Conservation (phyloP, 37 sponge, comb jelly and placozoan genomes). For the Diacarnus erythraeanus region DNA sequence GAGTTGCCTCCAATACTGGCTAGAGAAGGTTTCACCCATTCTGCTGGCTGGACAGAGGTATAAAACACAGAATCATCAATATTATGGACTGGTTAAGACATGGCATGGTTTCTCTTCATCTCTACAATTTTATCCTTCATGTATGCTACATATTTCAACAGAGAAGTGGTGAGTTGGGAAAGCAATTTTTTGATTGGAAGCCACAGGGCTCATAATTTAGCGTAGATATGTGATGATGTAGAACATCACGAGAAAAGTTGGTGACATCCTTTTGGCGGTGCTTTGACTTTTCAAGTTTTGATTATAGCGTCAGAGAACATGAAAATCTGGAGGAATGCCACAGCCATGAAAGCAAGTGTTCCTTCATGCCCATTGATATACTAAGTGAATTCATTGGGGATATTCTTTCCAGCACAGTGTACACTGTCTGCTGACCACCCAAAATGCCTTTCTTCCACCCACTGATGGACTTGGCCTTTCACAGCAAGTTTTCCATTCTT, state of each 20-base stretch:
- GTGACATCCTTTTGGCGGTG: not conserved
- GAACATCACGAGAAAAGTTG: not conserved
- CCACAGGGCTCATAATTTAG: not conserved
- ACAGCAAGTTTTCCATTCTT: not conserved
- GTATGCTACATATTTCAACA: not conserved
- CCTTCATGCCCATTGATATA: not conserved
- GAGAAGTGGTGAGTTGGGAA: not conserved
- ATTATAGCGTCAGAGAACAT: not conserved
- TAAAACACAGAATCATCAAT: not conserved
- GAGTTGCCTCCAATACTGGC: not conserved
- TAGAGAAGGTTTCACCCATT: constrained; percentile 1
- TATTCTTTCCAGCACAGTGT: not conserved
- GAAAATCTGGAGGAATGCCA: not conserved
- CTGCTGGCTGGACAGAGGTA: not conserved
- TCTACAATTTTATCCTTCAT: not conserved
- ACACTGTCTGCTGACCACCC: not conserved
- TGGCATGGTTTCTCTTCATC: not conserved
- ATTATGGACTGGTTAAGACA: not conserved
- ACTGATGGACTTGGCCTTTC: not conserved
- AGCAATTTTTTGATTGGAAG: not conserved
- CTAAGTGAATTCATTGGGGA: not conserved
- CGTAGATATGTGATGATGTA: not conserved
- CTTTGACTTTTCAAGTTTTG: not conserved
- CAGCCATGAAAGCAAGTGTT: not conserved
- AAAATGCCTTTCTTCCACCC: not conserved